These are phyloP conservation scores for Protobothrops flavoviridis DNA, from an alignment of 2,113 vertebrate genomes.

Conservation along the genomic window DNA sequence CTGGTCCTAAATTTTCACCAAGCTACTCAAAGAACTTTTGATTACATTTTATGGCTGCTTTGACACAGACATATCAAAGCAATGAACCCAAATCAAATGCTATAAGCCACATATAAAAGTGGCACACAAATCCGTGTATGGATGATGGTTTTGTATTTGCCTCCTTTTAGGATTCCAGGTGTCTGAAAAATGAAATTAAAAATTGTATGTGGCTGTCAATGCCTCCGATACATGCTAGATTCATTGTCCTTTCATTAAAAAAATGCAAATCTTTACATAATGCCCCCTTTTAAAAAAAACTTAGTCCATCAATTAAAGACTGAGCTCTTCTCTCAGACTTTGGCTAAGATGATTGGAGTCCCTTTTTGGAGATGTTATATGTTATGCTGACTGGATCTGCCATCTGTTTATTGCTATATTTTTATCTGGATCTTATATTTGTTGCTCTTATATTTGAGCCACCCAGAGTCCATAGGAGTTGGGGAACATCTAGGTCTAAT, in stretches of 20 bases:
- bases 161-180: constrained; percentile 16
- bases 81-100: constrained; percentile 7
- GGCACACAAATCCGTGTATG: not conserved
- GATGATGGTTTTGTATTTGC: not conserved
- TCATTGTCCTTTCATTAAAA: constrained; percentile 5
- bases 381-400: not conserved
- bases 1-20: constrained; percentile 8
- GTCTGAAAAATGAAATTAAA: constrained; percentile 34
- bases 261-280: not conserved
- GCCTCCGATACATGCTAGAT: constrained; percentile 25
- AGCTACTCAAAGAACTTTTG: constrained; percentile 36
- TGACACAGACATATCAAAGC: constrained; percentile 2
- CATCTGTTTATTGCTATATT: not conserved
- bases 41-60: constrained; percentile 18
- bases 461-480: not conserved
- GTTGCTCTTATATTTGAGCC: not conserved
- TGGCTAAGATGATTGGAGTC: not conserved
- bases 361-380: not conserved
- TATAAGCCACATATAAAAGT: constrained; percentile 19
- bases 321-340: not conserved
- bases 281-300: not conserved
- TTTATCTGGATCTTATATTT: not conserved
- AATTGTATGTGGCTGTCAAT: constrained; percentile 4
- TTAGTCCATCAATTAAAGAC: not conserved
- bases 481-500: not conserved